phyloP scores from a whole-genome alignment of 1,140 invertebrate species.

The Diorhabda carinulata region DNA sequence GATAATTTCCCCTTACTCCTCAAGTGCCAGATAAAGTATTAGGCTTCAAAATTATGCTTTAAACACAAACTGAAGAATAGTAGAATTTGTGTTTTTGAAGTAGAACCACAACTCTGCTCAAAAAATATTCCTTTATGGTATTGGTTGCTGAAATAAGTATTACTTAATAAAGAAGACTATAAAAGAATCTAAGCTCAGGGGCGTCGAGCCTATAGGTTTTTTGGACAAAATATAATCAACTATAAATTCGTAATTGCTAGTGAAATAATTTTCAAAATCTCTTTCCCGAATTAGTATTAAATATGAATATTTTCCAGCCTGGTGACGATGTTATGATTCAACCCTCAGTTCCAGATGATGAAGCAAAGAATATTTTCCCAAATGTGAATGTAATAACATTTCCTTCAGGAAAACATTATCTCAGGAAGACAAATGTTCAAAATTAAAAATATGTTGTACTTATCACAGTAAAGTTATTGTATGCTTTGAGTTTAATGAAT shows the following conservation, averaged over 20 bases:
- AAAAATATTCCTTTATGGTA: background rate
- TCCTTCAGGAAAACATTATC: slow-evolving; percentile 76
- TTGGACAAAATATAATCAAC: background rate
- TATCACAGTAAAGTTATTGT: too few species aligned
- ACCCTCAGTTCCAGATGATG: slow-evolving; percentile 67
- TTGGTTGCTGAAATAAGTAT: background rate
- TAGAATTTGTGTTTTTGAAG: too few species aligned
- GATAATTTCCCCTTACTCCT: background rate
- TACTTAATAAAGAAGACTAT: background rate
- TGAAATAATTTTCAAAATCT: slow-evolving; percentile 9
- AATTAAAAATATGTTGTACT: background rate
- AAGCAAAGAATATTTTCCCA: slow-evolving; percentile 66
- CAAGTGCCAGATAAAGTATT: too few species aligned
- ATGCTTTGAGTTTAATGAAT: too few species aligned
- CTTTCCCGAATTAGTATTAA: slow-evolving; percentile 6
- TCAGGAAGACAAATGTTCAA: slow-evolving; percentile 61
- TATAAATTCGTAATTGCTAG: background rate
- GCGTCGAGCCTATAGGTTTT: background rate
- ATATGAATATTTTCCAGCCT: slow-evolving; percentile 53
- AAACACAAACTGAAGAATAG: too few species aligned
- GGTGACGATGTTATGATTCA: slow-evolving; percentile 81
- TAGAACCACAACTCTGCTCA: too few species aligned
- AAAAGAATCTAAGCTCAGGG: background rate
- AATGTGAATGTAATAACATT: slow-evolving; percentile 62
- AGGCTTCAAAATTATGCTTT: too few species aligned